A percentile compares a stretch with the other conserved stretches of the same genome.
These are phyloP conservation scores for Chrosomus eos DNA, from an alignment of 2,797 vertebrate species.

Conservation along the genomic window DNA sequence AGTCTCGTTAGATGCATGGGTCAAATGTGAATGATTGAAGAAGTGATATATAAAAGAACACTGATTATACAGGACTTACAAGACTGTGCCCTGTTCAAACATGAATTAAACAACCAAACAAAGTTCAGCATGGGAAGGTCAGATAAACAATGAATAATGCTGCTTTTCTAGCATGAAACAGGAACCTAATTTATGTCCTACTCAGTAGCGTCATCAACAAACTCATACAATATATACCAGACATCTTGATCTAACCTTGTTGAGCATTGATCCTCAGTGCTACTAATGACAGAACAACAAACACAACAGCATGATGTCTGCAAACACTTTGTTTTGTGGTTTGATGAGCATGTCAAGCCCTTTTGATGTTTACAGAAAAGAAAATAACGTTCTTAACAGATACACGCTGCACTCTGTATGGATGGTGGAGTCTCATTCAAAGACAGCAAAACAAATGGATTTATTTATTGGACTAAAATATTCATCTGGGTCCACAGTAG, in stretches of 20 bases:
- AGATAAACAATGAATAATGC: slow-evolving; percentile 7
- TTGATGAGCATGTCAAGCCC: background rate
- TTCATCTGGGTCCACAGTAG: slow-evolving; percentile 63
- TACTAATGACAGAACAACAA: slow-evolving; percentile 13
- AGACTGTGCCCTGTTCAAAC: slow-evolving; percentile 18
- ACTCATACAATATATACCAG: background rate
- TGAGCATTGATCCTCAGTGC: slow-evolving; percentile 11
- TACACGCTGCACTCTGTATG: background rate
- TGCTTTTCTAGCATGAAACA: background rate
- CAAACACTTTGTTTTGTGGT: slow-evolving; percentile 19
- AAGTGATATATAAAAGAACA: slow-evolving; percentile 11
- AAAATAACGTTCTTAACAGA: slow-evolving; percentile 1
- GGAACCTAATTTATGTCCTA: background rate
- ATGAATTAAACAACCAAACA: slow-evolving; percentile 31
- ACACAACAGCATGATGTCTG: background rate
- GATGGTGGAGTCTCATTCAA: slow-evolving; percentile 63
- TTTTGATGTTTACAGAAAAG: slow-evolving; percentile 11
- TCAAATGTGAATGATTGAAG: slow-evolving; percentile 47
- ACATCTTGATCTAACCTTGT: slow-evolving; percentile 3
- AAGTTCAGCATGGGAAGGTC: slow-evolving; percentile 32
- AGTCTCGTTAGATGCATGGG: slow-evolving; percentile 65
- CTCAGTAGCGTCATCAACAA: background rate
- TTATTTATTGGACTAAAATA: slow-evolving; percentile 79
- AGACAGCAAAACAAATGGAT: slow-evolving; percentile 71
- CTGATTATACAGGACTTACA: slow-evolving; percentile 44